Conservation (phyloP, 1,140 invertebrate genomes). For the Elysia chlorotica region DNA sequence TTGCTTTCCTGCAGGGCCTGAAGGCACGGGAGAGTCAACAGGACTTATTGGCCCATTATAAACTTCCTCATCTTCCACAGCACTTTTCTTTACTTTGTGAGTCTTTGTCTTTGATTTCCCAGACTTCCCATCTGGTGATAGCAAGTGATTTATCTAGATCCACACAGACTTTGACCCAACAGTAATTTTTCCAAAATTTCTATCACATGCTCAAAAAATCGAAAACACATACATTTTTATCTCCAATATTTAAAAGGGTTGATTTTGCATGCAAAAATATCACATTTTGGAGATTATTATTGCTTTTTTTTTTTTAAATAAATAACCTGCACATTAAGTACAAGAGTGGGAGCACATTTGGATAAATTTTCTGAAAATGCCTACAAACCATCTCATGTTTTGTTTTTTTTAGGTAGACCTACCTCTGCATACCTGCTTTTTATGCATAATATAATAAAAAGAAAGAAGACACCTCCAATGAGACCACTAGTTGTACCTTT, state of each 20-base stretch:
- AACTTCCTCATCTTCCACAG: not conserved
- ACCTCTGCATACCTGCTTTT: too few relatives aligned
- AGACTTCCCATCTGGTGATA: constrained; percentile 8
- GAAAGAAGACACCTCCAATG: too few relatives aligned
- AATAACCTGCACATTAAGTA: not conserved
- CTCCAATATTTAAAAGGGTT: too few relatives aligned
- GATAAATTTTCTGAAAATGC: not conserved
- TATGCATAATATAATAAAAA: too few relatives aligned
- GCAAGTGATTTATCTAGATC: not conserved
- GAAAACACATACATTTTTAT: too few relatives aligned
- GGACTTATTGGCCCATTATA: constrained; percentile 3
- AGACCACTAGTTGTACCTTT: too few relatives aligned
- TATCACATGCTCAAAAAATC: not conserved
- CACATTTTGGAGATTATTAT: not conserved
- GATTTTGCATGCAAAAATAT: too few relatives aligned
- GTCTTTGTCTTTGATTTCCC: not conserved
- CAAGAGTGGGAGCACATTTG: not conserved
- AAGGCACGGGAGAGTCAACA: not conserved
- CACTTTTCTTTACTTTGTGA: too few relatives aligned
- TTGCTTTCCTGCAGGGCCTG: not conserved
- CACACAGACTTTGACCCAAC: not conserved
- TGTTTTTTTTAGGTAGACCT: too few relatives aligned
- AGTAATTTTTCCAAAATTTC: too few relatives aligned
- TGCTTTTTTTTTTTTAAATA: not conserved
- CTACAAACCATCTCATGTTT: not conserved